Conservation (phyloP, 2,113 vertebrate genomes). For the zebrafish (Danio rerio) region DNA sequence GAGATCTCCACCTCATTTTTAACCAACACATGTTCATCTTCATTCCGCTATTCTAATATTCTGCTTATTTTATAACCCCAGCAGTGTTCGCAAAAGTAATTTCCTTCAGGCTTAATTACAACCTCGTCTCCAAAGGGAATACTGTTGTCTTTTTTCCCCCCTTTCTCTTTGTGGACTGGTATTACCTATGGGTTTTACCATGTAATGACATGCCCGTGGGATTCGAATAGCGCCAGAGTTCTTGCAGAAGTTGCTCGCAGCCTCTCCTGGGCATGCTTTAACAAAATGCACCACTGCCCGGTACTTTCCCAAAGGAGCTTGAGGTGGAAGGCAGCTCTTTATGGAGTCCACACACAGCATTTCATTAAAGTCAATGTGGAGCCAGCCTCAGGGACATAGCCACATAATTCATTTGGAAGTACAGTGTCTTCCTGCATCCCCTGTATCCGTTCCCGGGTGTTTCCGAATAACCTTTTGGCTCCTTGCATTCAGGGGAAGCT, state of each 20-base stretch:
- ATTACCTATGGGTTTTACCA: not conserved
- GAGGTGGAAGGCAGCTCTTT: slow-evolving; percentile 9
- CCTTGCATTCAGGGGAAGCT: not conserved
- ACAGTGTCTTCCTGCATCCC: not conserved
- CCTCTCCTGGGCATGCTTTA: slow-evolving; percentile 17
- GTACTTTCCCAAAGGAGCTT: not conserved
- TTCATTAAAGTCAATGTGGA: slow-evolving; percentile 29
- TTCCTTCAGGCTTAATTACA: not conserved
- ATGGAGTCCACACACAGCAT: slow-evolving; percentile 21
- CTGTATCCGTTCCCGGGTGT: slow-evolving; percentile 25
- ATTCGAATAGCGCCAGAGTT: not conserved
- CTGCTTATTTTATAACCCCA: not conserved
- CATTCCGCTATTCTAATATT: not conserved
- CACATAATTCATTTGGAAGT: slow-evolving; percentile 36
- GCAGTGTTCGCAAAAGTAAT: not conserved
- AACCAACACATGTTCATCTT: not conserved
- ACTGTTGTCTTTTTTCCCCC: not conserved
- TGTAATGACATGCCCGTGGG: slow-evolving; percentile 7
- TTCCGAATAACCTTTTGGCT: slow-evolving; percentile 14
- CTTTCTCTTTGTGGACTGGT: not conserved
- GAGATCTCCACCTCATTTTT: slow-evolving; percentile 2
- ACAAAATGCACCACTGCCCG: not conserved
- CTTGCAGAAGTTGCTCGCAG: not conserved
- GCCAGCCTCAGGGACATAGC: slow-evolving; percentile 17
- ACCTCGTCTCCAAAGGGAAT: not conserved